phyloP scores from a whole-genome alignment of 2,797 vertebrate species.

The Balearica regulorum region DNA sequence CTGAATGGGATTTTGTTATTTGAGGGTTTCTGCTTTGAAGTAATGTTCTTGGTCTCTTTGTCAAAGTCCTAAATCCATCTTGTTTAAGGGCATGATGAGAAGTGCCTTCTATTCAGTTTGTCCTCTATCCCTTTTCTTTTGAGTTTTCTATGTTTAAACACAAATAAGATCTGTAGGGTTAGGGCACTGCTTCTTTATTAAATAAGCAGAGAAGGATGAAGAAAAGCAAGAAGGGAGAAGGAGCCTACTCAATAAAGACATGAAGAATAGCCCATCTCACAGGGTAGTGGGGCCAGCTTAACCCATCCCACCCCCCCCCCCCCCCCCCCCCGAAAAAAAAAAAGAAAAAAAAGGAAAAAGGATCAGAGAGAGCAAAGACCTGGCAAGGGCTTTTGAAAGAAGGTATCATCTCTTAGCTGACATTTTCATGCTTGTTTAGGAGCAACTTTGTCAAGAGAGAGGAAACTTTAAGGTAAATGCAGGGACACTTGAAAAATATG shows the following conservation, averaged over 20 bases:
- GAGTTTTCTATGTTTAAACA: not conserved
- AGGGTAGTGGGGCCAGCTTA: not conserved
- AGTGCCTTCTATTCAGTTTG: not conserved
- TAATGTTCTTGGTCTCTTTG: not conserved
- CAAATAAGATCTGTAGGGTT: not conserved
- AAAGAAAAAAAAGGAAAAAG: not conserved
- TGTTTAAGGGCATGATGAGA: not conserved
- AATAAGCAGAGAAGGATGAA: not conserved
- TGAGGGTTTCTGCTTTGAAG: not conserved
- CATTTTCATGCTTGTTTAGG: slow-evolving; percentile 30
- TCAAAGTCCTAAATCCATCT: not conserved
- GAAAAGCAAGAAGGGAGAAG: not conserved
- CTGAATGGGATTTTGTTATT: not conserved
- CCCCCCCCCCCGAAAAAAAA: no score
- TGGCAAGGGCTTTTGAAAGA: not conserved
- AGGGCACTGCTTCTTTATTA: not conserved
- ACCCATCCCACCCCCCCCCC: rapidly evolving
- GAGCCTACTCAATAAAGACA: not conserved
- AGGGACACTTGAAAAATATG: slow-evolving; percentile 61
- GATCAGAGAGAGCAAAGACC: not conserved
- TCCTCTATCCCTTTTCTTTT: not conserved
- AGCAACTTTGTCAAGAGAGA: slow-evolving; percentile 25
- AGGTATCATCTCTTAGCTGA: not conserved
- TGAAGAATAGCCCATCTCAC: not conserved
- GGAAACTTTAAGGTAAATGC: slow-evolving; percentile 50